phyloP scores from a whole-genome alignment of 2,888 invertebrate species.

The Heteromyza rotundicornis region DNA sequence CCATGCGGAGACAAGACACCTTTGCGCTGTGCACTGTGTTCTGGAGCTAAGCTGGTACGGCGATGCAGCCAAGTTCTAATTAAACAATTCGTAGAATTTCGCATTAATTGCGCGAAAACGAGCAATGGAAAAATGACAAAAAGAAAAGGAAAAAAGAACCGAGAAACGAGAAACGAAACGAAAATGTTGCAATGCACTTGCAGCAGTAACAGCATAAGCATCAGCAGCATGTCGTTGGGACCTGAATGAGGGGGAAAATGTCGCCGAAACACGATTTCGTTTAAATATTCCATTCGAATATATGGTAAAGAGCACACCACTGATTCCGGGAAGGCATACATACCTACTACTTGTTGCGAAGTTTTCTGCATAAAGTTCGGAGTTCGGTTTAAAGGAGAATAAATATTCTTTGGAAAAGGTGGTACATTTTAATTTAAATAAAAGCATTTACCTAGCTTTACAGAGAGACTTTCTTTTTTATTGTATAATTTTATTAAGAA shows the following conservation, averaged over 20 bases:
- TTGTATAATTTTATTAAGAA: too few relatives aligned
- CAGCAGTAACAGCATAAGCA: not conserved
- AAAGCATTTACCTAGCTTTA: too few relatives aligned
- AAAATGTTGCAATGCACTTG: not conserved
- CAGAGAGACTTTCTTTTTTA: too few relatives aligned
- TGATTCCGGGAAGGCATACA: too few relatives aligned
- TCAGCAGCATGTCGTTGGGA: not conserved
- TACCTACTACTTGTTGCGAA: too few relatives aligned
- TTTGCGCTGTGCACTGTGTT: slow-evolving; percentile 11
- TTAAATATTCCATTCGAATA: not conserved
- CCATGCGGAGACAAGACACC: not conserved
- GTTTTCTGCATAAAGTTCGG: too few relatives aligned
- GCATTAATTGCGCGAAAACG: slow-evolving; percentile 63
- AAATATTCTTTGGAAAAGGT: too few relatives aligned
- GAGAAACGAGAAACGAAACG: slow-evolving; percentile 20
- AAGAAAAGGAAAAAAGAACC: slow-evolving; percentile 42
- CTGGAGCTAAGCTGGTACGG: too few relatives aligned
- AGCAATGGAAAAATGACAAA: too few relatives aligned
- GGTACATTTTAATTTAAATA: too few relatives aligned
- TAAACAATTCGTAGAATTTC: slow-evolving; percentile 65
- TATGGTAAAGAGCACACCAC: too few relatives aligned
- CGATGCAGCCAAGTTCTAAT: slow-evolving; percentile 54
- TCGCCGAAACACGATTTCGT: slow-evolving; percentile 13
- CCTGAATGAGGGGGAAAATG: not conserved
- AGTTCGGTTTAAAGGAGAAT: too few relatives aligned